Conservation (phyloP, 2,113 vertebrate species). For the Hemiscyllium ocellatum region DNA sequence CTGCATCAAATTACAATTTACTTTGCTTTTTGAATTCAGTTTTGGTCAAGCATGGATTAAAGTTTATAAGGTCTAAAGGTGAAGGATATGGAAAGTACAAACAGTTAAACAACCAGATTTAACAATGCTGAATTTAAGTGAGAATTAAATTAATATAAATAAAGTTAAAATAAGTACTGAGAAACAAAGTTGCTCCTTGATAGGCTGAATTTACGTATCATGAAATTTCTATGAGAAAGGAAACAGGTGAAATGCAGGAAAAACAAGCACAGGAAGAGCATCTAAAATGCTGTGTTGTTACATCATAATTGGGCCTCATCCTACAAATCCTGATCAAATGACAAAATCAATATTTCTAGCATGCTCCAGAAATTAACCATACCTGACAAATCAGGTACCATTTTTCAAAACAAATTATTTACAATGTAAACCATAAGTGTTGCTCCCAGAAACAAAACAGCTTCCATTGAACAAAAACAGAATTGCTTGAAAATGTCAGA, state of each 20-base stretch:
- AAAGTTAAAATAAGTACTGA: neutral
- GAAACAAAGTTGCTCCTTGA: neutral
- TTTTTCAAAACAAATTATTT: neutral
- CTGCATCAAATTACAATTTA: neutral
- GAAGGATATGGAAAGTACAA: neutral
- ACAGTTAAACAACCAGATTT: neutral
- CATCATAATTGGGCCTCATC: neutral
- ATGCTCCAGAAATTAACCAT: neutral
- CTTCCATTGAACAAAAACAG: neutral
- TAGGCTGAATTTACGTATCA: neutral
- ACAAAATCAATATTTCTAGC: neutral
- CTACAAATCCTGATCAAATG: neutral
- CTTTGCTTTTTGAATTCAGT: neutral
- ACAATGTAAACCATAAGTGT: neutral
- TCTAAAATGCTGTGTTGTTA: neutral
- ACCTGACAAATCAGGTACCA: neutral
- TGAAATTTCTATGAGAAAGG: neutral
- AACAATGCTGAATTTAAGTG: neutral
- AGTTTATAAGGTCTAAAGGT: neutral
- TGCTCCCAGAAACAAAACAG: neutral
- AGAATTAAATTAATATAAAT: neutral
- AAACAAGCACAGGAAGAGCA: neutral
- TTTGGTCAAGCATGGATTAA: neutral
- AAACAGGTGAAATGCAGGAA: neutral
- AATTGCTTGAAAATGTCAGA: no score